These are phyloP conservation scores for Sitobion miscanthi DNA, from an alignment of 1,140 invertebrate species.

Conservation along the genomic window DNA sequence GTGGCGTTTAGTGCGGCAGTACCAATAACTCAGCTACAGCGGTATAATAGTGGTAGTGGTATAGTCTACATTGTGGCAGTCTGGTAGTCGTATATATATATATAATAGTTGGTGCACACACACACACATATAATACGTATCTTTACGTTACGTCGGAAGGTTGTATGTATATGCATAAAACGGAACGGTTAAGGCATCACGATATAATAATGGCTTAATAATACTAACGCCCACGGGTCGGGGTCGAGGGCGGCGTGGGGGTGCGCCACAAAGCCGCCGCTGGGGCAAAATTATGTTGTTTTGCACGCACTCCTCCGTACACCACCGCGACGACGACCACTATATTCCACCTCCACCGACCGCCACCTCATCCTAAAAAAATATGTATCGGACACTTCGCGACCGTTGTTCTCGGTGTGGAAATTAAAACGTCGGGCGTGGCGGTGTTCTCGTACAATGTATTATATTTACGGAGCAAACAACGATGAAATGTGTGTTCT, in stretches of 20 bases:
- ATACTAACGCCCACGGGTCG: not conserved
- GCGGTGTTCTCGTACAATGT: not conserved
- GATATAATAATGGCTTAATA: constrained; percentile 37
- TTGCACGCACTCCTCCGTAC: not conserved
- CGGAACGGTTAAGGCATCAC: not conserved
- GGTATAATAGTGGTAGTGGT: not conserved
- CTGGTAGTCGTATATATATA: not conserved
- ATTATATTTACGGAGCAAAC: not conserved
- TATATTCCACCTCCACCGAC: not conserved
- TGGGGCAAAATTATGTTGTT: not conserved
- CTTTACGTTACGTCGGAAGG: not conserved
- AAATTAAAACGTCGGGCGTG: not conserved
- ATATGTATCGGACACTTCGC: not conserved
- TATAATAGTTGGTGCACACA: not conserved
- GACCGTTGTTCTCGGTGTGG: not conserved
- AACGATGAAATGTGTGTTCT: not conserved
- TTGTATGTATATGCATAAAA: not conserved
- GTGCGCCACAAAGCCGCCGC: not conserved
- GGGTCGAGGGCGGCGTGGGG: not conserved
- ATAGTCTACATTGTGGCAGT: not conserved
- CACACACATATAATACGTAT: not conserved
- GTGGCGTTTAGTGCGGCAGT: not conserved
- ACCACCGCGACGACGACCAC: not conserved
- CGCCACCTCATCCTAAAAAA: not conserved
- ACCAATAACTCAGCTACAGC: constrained; percentile 13